Evolutionary conservation across 2,113 vertebrate species (phyloP), one percentile per base, ranked within the genome.

Genomic region (Anser brachyrhynchus): DNA sequence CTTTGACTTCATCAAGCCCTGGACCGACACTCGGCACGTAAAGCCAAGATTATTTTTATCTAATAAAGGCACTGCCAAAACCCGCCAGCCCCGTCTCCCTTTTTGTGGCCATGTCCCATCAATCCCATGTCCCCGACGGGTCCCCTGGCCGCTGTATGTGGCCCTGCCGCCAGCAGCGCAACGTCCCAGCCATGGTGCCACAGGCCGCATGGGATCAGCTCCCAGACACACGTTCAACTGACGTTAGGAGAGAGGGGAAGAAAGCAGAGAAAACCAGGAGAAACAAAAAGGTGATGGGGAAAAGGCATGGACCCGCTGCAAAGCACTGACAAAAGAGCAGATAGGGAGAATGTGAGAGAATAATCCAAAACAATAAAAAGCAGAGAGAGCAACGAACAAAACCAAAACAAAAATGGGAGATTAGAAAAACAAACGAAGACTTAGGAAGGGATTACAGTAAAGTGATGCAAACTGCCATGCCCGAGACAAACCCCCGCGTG

Each of bases 41-140:
- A 86, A 96, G 93, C 79, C 90, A 74, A 77, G 76, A 90, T 76
- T 94, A 94, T 93, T 97, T 96, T 93, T 92, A 93, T 64, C 90
- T 72, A 87, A 70, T 29, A 41, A 64, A 66, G 37, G 87, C 55
- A 58, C n/a, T 91, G 89, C 67, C 93, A 96, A 90, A 94, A 82
- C 25, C 5, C 46, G 61, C 80, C 79, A 66, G 57, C 73, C 58
- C 67, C 3, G 13, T 29, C 84, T 84, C 90, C 90, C 49, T 25
- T 58, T 75, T 43, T 13, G 51, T 26, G 23, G 51, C 23, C 51
- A 2, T 52, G 23, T 52, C 51, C 51, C 23, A 4, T 25, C 13
- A 52, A 25, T 23, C 23, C 51, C 23, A 13, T 13, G 51, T 13
- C 51, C 51, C 51, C 11, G 2, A 6, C 51, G 11, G 11, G 23